A percentile compares a stretch with the other conserved stretches of the same genome.
Conservation (phyloP, 92 coral and sea anemone genomes). For the Montipora capitata region DNA sequence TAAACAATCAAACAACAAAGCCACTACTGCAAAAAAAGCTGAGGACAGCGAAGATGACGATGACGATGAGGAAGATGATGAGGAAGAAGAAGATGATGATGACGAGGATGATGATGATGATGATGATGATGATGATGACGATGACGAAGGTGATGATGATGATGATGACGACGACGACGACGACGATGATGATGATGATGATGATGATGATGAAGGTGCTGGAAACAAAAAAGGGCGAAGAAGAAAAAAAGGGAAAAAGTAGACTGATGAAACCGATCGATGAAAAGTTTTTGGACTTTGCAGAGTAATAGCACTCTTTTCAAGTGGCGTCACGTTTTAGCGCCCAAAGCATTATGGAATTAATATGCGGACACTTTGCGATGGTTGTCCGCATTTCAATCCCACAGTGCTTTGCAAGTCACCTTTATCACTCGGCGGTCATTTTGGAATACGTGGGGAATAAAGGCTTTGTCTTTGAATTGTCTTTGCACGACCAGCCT, state of each 20-base stretch:
- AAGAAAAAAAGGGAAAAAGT: constrained; percentile 26
- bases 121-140: constrained; percentile 83
- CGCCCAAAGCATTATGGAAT: too few relatives aligned
- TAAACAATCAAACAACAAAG: constrained; percentile 20
- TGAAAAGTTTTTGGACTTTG: background rate
- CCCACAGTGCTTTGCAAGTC: too few relatives aligned
- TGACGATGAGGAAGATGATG: constrained; percentile 78
- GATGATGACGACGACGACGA: constrained; percentile 77
- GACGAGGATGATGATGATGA: constrained; percentile 87
- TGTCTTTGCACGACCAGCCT: too few relatives aligned
- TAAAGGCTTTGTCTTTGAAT: too few relatives aligned
- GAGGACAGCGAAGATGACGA: constrained; percentile 81
- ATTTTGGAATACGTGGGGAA: too few relatives aligned
- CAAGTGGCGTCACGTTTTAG: too few relatives aligned
- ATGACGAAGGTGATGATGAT: constrained; percentile 83
- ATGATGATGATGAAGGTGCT: constrained; percentile 61
- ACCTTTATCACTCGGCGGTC: too few relatives aligned
- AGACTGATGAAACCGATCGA: background rate
- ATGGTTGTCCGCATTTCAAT: too few relatives aligned
- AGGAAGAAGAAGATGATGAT: constrained; percentile 82
- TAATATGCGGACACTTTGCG: too few relatives aligned
- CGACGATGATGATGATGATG: background rate
- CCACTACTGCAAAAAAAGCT: constrained; percentile 36
- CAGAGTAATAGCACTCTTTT: too few relatives aligned
- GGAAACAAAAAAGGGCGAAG: constrained; percentile 22